A percentile compares a stretch with the other conserved stretches of the same genome.
Conservation (phyloP, 2,888 invertebrate genomes). For the Lordiphosa andalusiaca region DNA sequence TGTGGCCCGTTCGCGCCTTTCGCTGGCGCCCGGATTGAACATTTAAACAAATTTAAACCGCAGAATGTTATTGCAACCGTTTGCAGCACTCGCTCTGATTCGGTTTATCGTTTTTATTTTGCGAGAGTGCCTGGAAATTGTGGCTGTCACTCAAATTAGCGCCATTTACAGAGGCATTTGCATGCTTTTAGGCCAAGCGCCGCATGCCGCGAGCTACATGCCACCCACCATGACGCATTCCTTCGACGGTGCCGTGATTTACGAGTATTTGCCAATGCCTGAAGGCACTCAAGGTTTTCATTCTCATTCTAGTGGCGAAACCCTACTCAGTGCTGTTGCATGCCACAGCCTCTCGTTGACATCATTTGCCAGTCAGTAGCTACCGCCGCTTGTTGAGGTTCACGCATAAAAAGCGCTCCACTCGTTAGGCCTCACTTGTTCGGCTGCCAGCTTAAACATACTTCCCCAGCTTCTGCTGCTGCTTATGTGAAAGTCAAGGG, state of each 20-base stretch:
- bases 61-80: slow-evolving; percentile 40
- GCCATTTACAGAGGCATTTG: slow-evolving; percentile 41
- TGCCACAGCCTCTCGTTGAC: slow-evolving; percentile 62
- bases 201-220: neutral
- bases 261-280: slow-evolving; percentile 59
- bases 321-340: slow-evolving; percentile 28
- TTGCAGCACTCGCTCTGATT: neutral
- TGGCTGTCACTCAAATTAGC: slow-evolving; percentile 53
- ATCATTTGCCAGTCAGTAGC: slow-evolving; percentile 64
- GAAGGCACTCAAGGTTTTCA: slow-evolving; percentile 42
- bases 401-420: slow-evolving; percentile 65
- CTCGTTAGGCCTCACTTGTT: slow-evolving; percentile 70
- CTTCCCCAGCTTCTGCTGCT: slow-evolving; percentile 12
- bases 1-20: slow-evolving; percentile 49
- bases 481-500: slow-evolving; percentile 66
- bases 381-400: slow-evolving; percentile 41
- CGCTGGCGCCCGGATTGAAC: slow-evolving; percentile 1
- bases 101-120: slow-evolving; percentile 19
- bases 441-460: slow-evolving; percentile 19
- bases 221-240: slow-evolving; percentile 36
- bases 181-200: slow-evolving; percentile 46
- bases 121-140: slow-evolving; percentile 51
- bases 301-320: slow-evolving; percentile 5
- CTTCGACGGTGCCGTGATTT: slow-evolving; percentile 49
- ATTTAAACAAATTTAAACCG: slow-evolving; percentile 53